Evolutionary conservation across 2,113 vertebrate genomes (phyloP).

Genomic region (Platycercus adscitus): DNA sequence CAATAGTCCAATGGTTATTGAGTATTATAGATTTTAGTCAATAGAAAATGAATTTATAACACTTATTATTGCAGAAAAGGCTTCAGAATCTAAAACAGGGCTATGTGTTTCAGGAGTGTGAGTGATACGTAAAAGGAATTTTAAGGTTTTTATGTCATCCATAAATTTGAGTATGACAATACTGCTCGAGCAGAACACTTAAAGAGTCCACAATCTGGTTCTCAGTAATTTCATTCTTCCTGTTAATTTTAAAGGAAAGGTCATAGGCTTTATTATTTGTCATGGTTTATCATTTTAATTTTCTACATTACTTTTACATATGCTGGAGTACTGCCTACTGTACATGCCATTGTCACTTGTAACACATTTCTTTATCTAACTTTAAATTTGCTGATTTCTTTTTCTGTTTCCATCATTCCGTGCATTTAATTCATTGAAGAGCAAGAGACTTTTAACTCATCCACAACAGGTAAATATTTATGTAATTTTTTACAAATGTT

Average conservation of each 20-base stretch:
- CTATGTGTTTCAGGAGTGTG: not conserved
- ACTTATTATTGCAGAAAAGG: not conserved
- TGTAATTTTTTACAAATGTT: constrained; percentile 68
- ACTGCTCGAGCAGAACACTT: not conserved
- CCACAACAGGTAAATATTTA: constrained; percentile 85
- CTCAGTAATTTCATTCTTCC: constrained; percentile 63
- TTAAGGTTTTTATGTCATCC: not conserved
- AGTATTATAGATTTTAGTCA: not conserved
- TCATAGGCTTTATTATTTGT: constrained; percentile 63
- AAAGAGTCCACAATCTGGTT: constrained; percentile 48
- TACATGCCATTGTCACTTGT: constrained; percentile 77
- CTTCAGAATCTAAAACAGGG: not conserved
- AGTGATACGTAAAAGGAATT: not conserved
- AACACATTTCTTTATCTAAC: constrained; percentile 80
- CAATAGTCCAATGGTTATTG: not conserved
- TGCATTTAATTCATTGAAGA: constrained; percentile 90
- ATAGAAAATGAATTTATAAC: not conserved
- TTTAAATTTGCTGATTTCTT: constrained; percentile 87
- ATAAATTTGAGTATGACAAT: not conserved
- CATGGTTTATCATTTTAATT: constrained; percentile 71
- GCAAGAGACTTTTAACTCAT: constrained; percentile 83
- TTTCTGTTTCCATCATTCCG: constrained; percentile 86
- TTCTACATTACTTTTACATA: constrained; percentile 67
- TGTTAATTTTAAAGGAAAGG: constrained; percentile 55
- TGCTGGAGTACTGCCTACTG: constrained; percentile 67